Evolutionary conservation across 2,888 invertebrate genomes (phyloP), one percentile per base, ranked within the genome.

Genomic region (Steinernema carpocapsae): DNA sequence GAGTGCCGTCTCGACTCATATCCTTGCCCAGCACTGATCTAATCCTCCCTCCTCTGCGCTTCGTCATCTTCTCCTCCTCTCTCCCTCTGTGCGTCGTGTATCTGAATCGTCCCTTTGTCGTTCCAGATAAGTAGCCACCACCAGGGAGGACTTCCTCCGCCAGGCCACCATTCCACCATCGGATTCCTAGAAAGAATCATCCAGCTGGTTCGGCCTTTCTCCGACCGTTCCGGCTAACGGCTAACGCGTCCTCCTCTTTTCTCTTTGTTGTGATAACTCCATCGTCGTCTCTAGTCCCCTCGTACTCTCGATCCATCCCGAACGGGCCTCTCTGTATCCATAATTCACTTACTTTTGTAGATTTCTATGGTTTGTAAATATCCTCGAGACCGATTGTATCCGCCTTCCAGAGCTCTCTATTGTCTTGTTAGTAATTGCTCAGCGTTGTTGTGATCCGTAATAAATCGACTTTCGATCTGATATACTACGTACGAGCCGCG

Each of bases 301-400:
- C 48, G n/a, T 48, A 12, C 22, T 64, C 32, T 64, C 56, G 56
- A 22, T 19, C 29, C 37, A 37, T 37, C 64, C 29, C 26, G 29
- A 32, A 64, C 64, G 64, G 64, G 64, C 64, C 24, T 32, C 26
- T 32, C 17, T 64, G 24, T 64, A 64, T 48, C 48, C n/a, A n/a
- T 2, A 48, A 48, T 64, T 64, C 64, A 64, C 64, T 64, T 64
- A 64, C 14, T 26, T 64, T 64, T 64, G 64, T 64, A 64, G 64
- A 64, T 29, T 64, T 64, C 64, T 64, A 64, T 64, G 64, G 14
- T 29, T 64, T 64, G 64, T 64, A 64, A 64, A 64, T 64, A 64
- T 37, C 32, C 24, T 24, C 52, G 52, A 37, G 37, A 12, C 52
- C 52, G 22, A 52, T 52, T 52, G 52, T 52, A 64, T 32, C 14